A percentile compares a stretch with the other conserved stretches of the same genome.
Evolutionary conservation across 2,888 invertebrate species (phyloP).

Genomic region (Alviniconcha strummeri): DNA sequence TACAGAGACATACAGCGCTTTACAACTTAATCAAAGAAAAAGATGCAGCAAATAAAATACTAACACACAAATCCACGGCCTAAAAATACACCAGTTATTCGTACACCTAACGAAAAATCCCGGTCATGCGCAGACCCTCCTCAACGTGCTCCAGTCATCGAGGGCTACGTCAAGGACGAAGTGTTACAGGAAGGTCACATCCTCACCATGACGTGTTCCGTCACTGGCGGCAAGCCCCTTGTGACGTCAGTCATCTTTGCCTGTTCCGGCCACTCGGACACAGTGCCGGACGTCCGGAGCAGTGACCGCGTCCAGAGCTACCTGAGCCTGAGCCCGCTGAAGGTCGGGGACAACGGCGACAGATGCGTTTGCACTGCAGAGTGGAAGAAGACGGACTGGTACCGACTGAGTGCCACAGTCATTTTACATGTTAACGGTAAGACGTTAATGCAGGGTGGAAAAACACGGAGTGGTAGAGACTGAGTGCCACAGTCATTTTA

Average conservation of each 20-base stretch:
- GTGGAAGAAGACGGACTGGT: slow-evolving; percentile 5
- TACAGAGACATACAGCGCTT: too few relatives aligned
- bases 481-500: not conserved
- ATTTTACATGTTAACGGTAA: not conserved
- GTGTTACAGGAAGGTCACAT: not conserved
- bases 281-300: not conserved
- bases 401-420: not conserved
- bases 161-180: not conserved
- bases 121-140: not conserved
- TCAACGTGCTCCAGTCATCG: not conserved
- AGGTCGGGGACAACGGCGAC: not conserved
- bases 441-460: not conserved
- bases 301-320: slow-evolving; percentile 18
- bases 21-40: not conserved
- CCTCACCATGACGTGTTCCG: not conserved
- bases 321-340: not conserved
- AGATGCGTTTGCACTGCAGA: not conserved
- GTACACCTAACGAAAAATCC: not conserved
- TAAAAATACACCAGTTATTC: not conserved
- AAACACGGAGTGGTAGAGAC: not conserved
- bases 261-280: not conserved
- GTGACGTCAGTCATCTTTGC: not conserved
- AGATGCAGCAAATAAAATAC: not conserved
- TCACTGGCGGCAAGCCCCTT: slow-evolving; percentile 3
- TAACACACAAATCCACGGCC: not conserved